Conservation (phyloP, 2,113 vertebrate genomes). For the Danionella cerebrum region DNA sequence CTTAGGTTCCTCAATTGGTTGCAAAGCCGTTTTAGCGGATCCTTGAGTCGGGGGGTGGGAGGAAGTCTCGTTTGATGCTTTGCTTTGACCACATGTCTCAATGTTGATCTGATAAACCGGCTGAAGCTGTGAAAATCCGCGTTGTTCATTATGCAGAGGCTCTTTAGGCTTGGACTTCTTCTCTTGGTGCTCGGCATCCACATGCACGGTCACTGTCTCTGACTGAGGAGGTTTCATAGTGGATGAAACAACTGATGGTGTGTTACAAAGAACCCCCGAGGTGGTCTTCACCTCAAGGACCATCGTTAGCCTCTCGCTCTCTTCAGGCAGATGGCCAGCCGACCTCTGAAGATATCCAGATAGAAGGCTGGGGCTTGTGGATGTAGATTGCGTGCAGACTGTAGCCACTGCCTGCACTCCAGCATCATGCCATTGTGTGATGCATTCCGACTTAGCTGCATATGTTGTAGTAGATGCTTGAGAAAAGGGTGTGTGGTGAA, state of each 20-base stretch:
- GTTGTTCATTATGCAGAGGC: constrained; percentile 39
- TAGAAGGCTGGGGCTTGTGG: constrained; percentile 86
- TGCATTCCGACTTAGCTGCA: constrained; percentile 44
- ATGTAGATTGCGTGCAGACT: constrained; percentile 72
- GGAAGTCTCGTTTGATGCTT: constrained; percentile 7
- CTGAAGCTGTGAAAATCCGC: constrained; percentile 45
- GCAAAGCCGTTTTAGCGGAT: background rate
- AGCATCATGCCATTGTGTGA: constrained; percentile 62
- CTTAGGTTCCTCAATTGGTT: background rate
- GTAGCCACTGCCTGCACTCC: constrained; percentile 85
- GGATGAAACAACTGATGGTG: background rate
- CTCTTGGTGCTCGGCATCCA: constrained; percentile 39
- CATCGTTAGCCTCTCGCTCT: constrained; percentile 62
- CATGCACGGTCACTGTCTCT: constrained; percentile 27
- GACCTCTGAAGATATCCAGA: constrained; percentile 51
- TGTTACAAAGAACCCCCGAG: constrained; percentile 6
- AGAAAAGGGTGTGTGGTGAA: constrained; percentile 45
- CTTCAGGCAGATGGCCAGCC: constrained; percentile 46
- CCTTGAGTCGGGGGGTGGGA: constrained; percentile 18
- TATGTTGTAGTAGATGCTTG: constrained; percentile 80
- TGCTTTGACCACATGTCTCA: constrained; percentile 39
- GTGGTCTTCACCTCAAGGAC: constrained; percentile 51
- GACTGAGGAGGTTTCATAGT: constrained; percentile 15
- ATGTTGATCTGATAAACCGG: constrained; percentile 63
- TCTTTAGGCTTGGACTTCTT: constrained; percentile 52